Base-by-base conservation (phyloP, 92 coral and sea anemone species). In the Porites evermanni region DNA sequence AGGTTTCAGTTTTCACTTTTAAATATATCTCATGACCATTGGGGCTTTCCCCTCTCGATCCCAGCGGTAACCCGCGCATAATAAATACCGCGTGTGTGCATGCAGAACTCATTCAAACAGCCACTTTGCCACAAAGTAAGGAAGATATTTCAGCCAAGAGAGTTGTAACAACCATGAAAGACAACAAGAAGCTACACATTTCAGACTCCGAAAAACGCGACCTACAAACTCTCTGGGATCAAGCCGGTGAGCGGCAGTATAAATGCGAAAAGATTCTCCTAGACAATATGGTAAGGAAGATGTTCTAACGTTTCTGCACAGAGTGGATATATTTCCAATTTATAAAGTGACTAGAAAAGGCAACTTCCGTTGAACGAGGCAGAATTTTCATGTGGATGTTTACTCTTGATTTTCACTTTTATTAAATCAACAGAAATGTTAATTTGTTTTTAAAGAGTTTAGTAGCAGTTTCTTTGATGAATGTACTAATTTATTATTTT, bases 131-230 rank as follows among this genome's bases (percentile, higher is more conserved):
- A 56, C 61, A 10, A 56, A 11, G 16, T 4, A 14, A 10, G 61
- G 61, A 56, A 14, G 61, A 56, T 56, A 11, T 56, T 9, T 11
- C 2, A 56, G 0, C 12, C 1, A 0, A 56, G 16, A 54, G 60
- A 54, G 60, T 54, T 18, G 51, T 58, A 50, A 3, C 50, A n/a
- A 64, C 24, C 13, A 79, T 79, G 84, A 79, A 53, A 23, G 84
- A 79, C 84, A 2, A 66, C n/a, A 67, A 53, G 64, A 67, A 52
- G 17, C 64, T 67, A 8, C 65, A 51, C 29, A 47, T 79, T 26
- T 4, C 61, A 14, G 16, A 23, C 18, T 66, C 65, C 47, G 84
- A 79, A 6, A 61, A 7, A 52, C 72, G 56, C 8, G 54, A 64
- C 6, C 52, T 79, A 0, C 59, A 59, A 4, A 50, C 3, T 17